Conservation (phyloP, 53 echinoderm and acorn worm species). For the Henricia sp. region DNA sequence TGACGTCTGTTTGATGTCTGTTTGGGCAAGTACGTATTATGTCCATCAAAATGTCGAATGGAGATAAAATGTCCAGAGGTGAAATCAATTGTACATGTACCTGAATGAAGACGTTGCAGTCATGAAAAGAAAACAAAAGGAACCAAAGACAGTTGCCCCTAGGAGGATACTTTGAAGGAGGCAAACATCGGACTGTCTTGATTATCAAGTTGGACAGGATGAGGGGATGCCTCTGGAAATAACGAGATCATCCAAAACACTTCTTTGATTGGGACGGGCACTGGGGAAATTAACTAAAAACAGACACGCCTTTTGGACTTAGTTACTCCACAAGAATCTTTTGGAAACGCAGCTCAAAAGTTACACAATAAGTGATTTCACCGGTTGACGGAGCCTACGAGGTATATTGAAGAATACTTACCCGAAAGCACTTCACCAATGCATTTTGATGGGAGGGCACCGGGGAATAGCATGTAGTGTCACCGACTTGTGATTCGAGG, state of each 20-base stretch:
- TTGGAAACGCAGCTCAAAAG: constrained; percentile 3
- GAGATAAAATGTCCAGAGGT: constrained; percentile 38
- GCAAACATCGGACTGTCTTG: constrained; percentile 19
- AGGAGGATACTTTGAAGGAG: background rate
- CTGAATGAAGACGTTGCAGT: background rate
- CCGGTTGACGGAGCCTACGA: constrained; percentile 20
- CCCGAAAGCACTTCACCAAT: constrained; percentile 48
- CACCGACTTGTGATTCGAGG: constrained; percentile 55
- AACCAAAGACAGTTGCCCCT: background rate
- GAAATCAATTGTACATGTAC: constrained; percentile 5
- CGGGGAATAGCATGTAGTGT: constrained; percentile 37
- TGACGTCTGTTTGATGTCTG: too few species aligned
- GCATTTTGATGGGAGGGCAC: constrained; percentile 32
- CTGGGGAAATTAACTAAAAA: constrained; percentile 39
- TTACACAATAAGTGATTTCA: constrained; percentile 22
- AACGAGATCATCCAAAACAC: constrained; percentile 16
- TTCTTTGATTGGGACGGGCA: background rate
- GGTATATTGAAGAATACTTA: constrained; percentile 24
- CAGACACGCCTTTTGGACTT: background rate
- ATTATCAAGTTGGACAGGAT: constrained; percentile 23
- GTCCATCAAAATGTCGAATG: too few species aligned
- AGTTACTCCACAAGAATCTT: constrained; percentile 7
- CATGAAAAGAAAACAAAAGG: background rate
- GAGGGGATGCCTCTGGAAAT: constrained; percentile 4
- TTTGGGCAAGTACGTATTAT: too few species aligned